A percentile compares a stretch with the other conserved stretches of the same genome.
These are phyloP conservation scores for Brienomyrus longianalis DNA, from an alignment of 2,113 vertebrate species.

Conservation along the genomic window DNA sequence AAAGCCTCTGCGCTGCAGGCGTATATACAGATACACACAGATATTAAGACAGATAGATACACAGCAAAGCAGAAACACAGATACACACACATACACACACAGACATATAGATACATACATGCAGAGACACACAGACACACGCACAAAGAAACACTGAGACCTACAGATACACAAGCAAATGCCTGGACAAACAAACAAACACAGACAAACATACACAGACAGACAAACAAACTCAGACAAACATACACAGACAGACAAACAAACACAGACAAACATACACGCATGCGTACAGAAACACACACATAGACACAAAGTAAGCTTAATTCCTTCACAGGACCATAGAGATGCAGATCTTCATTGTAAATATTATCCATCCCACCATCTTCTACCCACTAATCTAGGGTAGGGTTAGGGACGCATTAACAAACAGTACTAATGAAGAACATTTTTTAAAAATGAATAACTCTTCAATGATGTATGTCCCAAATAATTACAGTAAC, in stretches of 20 bases:
- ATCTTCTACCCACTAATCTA: neutral
- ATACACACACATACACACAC: neutral
- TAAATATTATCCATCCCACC: neutral
- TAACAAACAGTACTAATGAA: neutral
- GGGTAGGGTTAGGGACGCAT: neutral
- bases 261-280: too few relatives aligned
- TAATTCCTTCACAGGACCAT: neutral
- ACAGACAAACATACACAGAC: neutral
- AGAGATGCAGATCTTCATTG: neutral
- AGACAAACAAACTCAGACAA: neutral
- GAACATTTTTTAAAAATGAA: neutral
- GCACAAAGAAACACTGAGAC: neutral
- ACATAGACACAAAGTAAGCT: neutral
- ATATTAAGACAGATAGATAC: too few relatives aligned
- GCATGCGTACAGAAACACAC: neutral
- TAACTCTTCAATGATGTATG: neutral
- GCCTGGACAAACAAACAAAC: neutral
- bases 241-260: too few relatives aligned
- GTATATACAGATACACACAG: neutral
- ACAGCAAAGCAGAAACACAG: too few relatives aligned
- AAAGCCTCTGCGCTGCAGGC: neutral
- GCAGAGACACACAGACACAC: neutral
- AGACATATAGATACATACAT: neutral
- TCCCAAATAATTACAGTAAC: conserved; percentile 5
- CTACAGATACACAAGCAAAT: neutral